These are phyloP conservation scores for Borostomias antarcticus DNA, from an alignment of 2,797 vertebrate species.

Conservation along the genomic window DNA sequence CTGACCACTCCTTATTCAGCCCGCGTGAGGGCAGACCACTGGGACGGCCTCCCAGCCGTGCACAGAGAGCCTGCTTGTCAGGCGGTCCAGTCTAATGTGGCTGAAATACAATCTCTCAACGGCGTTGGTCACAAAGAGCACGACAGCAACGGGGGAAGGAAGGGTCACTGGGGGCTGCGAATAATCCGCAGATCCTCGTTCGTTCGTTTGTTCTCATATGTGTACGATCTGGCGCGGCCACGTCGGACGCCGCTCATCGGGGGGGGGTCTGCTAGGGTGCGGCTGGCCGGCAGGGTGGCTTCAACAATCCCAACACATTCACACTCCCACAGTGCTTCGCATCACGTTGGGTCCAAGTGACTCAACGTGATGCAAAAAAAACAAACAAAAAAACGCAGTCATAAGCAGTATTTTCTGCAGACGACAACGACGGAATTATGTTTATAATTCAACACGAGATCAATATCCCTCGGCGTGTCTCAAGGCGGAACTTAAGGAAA, in stretches of 20 bases:
- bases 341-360: too few relatives aligned
- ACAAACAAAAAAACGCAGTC: conserved; percentile 6
- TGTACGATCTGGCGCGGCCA: background rate
- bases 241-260: background rate
- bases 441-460: conserved; percentile 56
- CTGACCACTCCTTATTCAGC: conserved; percentile 60
- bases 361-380: conserved; percentile 16
- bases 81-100: conserved; percentile 11
- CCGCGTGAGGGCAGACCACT: conserved; percentile 47
- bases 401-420: conserved; percentile 12
- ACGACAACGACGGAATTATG: conserved; percentile 37
- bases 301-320: conserved; percentile 20
- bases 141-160: conserved; percentile 20
- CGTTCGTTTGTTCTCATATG: background rate
- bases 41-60: conserved; percentile 5
- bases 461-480: conserved; percentile 60
- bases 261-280: too few relatives aligned
- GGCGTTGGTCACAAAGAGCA: conserved; percentile 27
- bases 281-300: background rate
- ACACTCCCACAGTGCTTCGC: background rate
- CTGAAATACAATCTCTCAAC: conserved; percentile 34
- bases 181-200: conserved; percentile 42
- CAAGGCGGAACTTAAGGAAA: conserved; percentile 58
- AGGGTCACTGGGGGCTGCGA: conserved; percentile 21
- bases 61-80: conserved; percentile 44